phyloP scores from a whole-genome alignment of 2,797 vertebrate species.

The Mormyrus hasselquistii region DNA sequence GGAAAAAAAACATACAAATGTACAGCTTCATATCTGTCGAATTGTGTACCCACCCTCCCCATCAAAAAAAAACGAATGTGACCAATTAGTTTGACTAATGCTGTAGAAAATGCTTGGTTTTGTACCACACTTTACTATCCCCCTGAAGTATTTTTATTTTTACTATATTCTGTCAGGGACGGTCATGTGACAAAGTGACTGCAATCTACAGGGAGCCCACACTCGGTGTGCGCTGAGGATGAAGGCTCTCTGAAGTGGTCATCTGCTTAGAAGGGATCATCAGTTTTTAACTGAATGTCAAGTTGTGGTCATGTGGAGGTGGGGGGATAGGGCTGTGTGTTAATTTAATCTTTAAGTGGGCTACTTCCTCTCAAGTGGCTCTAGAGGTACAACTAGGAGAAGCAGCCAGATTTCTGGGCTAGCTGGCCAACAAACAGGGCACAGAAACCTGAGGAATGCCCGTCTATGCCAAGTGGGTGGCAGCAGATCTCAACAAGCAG shows the following conservation, averaged over 20 bases:
- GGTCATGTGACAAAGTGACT: not conserved
- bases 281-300: not conserved
- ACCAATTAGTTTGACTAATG: too few relatives aligned
- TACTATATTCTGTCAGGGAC: not conserved
- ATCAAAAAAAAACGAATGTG: not conserved
- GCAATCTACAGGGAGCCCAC: not conserved
- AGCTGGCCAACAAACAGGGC: not conserved
- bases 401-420: not conserved
- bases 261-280: not conserved
- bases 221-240: not conserved
- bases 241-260: not conserved
- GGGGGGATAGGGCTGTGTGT: not conserved
- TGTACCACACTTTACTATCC: not conserved
- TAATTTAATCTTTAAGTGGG: not conserved
- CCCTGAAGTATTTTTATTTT: not conserved
- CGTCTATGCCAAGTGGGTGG: slow-evolving; percentile 40
- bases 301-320: not conserved
- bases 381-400: not conserved
- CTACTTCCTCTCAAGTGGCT: slow-evolving; percentile 16
- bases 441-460: not conserved
- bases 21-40: not conserved
- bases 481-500: slow-evolving; percentile 53
- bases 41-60: not conserved
- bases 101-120: not conserved
- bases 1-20: not conserved